Conservation (phyloP, 2,888 invertebrate species). For the Eristalis tenax region DNA sequence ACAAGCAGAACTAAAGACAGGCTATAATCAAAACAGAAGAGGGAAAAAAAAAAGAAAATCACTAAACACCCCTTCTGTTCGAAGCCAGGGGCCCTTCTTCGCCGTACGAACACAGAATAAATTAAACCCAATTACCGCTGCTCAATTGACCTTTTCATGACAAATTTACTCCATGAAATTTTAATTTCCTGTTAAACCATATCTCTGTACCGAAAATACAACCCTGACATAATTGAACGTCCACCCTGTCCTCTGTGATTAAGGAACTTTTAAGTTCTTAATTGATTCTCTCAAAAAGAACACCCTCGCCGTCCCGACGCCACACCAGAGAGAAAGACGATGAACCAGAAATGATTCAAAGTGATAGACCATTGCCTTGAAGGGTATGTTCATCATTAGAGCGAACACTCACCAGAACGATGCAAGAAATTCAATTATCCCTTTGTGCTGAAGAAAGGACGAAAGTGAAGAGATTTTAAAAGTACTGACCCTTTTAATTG, state of each 20-base stretch:
- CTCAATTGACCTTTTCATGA: constrained; percentile 72
- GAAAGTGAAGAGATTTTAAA: neutral
- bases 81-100: constrained; percentile 37
- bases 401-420: constrained; percentile 15
- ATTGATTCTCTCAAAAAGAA: constrained; percentile 59
- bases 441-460: constrained; percentile 28
- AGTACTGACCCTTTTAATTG: constrained; percentile 46
- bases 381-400: constrained; percentile 27
- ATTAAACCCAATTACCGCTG: constrained; percentile 69
- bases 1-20: neutral
- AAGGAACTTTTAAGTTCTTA: constrained; percentile 70
- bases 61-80: constrained; percentile 36
- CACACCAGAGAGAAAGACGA: neutral
- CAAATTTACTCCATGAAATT: constrained; percentile 72
- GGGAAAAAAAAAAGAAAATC: constrained; percentile 11
- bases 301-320: neutral
- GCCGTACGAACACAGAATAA: constrained; percentile 61
- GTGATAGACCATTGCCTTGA: constrained; percentile 19
- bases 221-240: constrained; percentile 59
- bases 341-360: constrained; percentile 26
- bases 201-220: constrained; percentile 34
- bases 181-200: constrained; percentile 70
- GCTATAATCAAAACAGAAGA: neutral
- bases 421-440: constrained; percentile 65
- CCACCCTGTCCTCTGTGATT: constrained; percentile 60